A percentile compares a stretch with the other conserved stretches of the same genome.
These are phyloP conservation scores for Cassiopea xamachana DNA, from an alignment of 30 jellyfish, hydroid and myxozoan genomes.

Conservation along the genomic window DNA sequence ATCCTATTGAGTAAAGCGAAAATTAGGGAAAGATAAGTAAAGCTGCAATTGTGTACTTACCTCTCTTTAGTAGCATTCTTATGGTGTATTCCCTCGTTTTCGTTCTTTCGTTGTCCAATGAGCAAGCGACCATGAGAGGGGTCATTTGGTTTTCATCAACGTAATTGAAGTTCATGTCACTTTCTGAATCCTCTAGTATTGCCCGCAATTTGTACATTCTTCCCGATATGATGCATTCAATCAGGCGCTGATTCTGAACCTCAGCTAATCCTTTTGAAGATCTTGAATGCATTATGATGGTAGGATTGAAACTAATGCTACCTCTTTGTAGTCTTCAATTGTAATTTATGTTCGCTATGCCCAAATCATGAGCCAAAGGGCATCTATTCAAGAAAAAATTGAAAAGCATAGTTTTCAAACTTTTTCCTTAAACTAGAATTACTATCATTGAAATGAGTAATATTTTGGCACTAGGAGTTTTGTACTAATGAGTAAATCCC, in stretches of 20 bases:
- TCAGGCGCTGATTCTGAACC: conserved; percentile 33
- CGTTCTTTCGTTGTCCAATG: conserved; percentile 54
- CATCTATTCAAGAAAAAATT: too few relatives aligned
- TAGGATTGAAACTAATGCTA: not conserved
- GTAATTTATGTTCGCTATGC: too few relatives aligned
- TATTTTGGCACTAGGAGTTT: too few relatives aligned
- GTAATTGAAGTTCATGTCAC: conserved; percentile 29
- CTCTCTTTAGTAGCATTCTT: conserved; percentile 39
- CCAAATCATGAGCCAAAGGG: too few relatives aligned
- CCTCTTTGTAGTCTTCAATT: too few relatives aligned
- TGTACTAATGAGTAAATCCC: too few relatives aligned
- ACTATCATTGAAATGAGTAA: too few relatives aligned
- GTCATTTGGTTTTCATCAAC: conserved; percentile 44
- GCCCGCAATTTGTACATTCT: conserved; percentile 58
- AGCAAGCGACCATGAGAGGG: conserved; percentile 76
- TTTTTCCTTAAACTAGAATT: too few relatives aligned
- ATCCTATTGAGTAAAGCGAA: not conserved
- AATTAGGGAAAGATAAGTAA: too few relatives aligned
- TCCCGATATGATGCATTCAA: conserved; percentile 54
- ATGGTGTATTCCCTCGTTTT: conserved; percentile 56
- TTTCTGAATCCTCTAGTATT: conserved; percentile 41
- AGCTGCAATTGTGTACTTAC: not conserved
- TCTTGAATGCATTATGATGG: conserved; percentile 25
- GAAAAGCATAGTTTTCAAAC: too few relatives aligned
- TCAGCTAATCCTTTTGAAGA: conserved; percentile 50